phyloP scores from a whole-genome alignment of 2,797 vertebrate genomes.

The Galagoides demidoff region DNA sequence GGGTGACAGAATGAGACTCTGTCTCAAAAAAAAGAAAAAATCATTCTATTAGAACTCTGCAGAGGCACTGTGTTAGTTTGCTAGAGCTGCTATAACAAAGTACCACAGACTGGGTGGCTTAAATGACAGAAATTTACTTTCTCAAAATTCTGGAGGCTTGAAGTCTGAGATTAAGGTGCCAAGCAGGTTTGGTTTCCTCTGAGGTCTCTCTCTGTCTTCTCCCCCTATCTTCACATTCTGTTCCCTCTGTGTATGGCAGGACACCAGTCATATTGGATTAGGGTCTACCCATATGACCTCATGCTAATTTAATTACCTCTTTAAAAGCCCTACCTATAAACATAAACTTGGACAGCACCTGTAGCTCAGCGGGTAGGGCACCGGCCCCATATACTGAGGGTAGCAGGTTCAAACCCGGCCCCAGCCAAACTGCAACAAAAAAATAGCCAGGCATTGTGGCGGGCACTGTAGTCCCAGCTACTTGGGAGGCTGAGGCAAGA shows the following conservation, averaged over 20 bases:
- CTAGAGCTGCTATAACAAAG: not conserved
- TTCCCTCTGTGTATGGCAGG: not conserved
- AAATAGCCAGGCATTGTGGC: too few species aligned
- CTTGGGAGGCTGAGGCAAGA: too few species aligned
- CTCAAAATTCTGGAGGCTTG: not conserved
- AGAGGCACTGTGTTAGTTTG: not conserved
- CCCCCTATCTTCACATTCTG: not conserved
- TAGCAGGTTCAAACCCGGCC: too few species aligned
- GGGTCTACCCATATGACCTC: not conserved
- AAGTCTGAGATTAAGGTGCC: not conserved
- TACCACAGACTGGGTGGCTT: not conserved
- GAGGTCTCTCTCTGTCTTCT: not conserved
- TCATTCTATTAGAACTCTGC: not conserved
- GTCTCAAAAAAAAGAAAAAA: too few species aligned
- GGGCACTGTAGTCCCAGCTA: too few species aligned
- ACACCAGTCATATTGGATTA: not conserved
- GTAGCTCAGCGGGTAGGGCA: too few species aligned
- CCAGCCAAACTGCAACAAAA: too few species aligned
- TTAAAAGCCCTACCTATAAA: not conserved
- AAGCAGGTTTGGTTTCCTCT: conserved; percentile 10
- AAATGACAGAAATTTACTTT: conserved; percentile 47
- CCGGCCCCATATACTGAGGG: too few species aligned
- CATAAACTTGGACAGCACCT: not conserved
- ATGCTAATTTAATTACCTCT: conserved; percentile 1
- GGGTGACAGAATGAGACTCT: too few species aligned